Evolutionary conservation across 2,888 invertebrate genomes (phyloP).

Genomic region (Pristionchus exspectatus): DNA sequence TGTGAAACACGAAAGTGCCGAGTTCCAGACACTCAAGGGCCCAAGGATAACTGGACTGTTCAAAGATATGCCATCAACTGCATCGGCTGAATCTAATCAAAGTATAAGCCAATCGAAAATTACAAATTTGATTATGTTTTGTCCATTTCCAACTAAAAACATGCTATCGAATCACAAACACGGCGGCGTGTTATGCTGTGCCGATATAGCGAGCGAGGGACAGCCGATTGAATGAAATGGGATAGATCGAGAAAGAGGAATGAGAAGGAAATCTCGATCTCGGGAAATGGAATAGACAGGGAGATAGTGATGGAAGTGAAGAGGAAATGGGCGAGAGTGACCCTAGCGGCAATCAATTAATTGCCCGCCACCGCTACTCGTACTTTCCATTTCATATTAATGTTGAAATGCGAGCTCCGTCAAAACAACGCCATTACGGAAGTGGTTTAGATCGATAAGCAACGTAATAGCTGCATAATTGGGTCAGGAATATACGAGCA

Average conservation of each 20-base stretch:
- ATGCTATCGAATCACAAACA: neutral
- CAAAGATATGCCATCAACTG: no score
- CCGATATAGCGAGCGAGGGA: conserved; percentile 10
- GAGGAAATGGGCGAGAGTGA: conserved; percentile 33
- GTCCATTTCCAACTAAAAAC: no score
- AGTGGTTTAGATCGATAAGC: neutral
- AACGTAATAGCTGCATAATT: neutral
- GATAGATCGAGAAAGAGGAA: conserved; percentile 2
- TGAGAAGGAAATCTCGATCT: conserved; percentile 1
- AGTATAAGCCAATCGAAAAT: no score
- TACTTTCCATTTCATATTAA: conserved; percentile 11
- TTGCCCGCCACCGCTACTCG: neutral
- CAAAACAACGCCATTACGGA: neutral
- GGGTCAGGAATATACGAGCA: conserved; percentile 8
- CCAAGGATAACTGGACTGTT: no score
- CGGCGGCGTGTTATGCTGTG: neutral
- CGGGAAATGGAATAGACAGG: neutral
- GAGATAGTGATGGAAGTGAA: conserved; percentile 28
- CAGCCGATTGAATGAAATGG: neutral
- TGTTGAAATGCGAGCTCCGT: conserved; percentile 14
- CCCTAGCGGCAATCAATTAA: conserved; percentile 26
- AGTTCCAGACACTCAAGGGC: neutral
- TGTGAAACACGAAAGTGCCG: neutral
- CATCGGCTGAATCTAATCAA: no score
- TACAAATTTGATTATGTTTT: no score